Evolutionary conservation across 2,113 vertebrate genomes (phyloP), one percentile per base, ranked within the genome.

Genomic region (Brienomyrus longianalis): DNA sequence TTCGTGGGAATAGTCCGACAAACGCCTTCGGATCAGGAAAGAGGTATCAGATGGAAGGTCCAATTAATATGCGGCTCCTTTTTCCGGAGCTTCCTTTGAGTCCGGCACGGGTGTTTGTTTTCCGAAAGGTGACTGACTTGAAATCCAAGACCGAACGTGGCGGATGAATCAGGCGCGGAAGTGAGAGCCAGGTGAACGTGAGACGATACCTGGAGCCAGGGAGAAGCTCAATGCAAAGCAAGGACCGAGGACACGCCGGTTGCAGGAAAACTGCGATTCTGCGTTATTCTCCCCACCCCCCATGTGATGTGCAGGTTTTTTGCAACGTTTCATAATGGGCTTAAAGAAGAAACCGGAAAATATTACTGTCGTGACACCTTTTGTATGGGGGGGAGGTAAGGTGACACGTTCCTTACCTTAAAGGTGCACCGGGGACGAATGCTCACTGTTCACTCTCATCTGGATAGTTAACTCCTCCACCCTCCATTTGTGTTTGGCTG

Each of bases 51-150:
- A 83, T 83, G 80, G 83, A 48, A 13, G 83, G 43, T 23, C 43
- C 19, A 23, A n/a, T 85, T 47, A n/a, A 80, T 86, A 48, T 48
- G 83, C 83, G 2, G 47, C 85, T 9, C 85, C 48, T 31, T 50
- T 52, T 50, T 35, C 50, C 27, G 5, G 48, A 35, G 23, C 23
- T 35, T 23, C 85, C 85, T 6, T 50, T 51, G 43, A 47, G 23
- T 52, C 27, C 17, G 3, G 50, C 21, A 13, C 23, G 9, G 85
- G 85, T 48, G 48, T 51, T 86, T 52, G 85, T 35, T 86, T 86
- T 86, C 85, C 85, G 50, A 86, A 52, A 52, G 85, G 85, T 54
- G 85, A 54, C 85, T 47, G 83, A 23, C 48, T 86, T 31, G 85
- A 86, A 52, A 86, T 86, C 50, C 50, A 54, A 86, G 85, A 51